Conservation (phyloP, 2,113 vertebrate genomes). For the Ictidomys tridecemlineatus region DNA sequence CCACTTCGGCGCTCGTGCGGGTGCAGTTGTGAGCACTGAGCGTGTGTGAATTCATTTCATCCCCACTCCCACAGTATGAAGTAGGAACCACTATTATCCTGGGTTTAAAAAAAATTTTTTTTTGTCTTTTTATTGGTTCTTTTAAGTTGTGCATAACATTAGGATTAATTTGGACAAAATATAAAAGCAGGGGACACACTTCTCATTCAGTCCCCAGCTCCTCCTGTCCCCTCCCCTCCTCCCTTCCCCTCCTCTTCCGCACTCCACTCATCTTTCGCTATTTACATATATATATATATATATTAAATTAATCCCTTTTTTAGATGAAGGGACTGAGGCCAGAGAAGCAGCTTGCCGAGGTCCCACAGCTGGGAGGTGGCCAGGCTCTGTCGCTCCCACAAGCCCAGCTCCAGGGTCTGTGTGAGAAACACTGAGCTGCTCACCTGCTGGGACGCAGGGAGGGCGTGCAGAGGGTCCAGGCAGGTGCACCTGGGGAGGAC, state of each 20-base stretch:
- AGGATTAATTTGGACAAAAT: too few relatives aligned
- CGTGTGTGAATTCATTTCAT: background rate
- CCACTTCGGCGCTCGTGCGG: fast-evolving
- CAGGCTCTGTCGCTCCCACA: background rate
- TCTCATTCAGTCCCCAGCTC: too few relatives aligned
- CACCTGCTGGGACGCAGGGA: fast-evolving
- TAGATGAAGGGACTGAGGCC: background rate
- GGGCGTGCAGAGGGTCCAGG: fast-evolving
- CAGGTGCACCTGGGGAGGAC: background rate
- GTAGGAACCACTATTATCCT: background rate
- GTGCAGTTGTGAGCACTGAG: background rate
- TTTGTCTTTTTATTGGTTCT: too few relatives aligned
- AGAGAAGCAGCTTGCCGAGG: background rate
- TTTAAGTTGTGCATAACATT: too few relatives aligned
- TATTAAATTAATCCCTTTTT: background rate
- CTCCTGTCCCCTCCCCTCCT: too few relatives aligned
- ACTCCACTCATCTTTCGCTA: too few relatives aligned
- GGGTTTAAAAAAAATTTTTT: too few relatives aligned
- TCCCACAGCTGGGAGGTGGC: background rate
- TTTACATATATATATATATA: too few relatives aligned
- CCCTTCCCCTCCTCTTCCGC: too few relatives aligned
- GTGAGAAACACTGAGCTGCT: background rate
- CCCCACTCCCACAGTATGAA: background rate
- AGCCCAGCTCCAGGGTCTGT: background rate
- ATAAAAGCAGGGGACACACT: too few relatives aligned